Conservation (phyloP, 2,113 vertebrate genomes). For the Bostrychus sinensis region DNA sequence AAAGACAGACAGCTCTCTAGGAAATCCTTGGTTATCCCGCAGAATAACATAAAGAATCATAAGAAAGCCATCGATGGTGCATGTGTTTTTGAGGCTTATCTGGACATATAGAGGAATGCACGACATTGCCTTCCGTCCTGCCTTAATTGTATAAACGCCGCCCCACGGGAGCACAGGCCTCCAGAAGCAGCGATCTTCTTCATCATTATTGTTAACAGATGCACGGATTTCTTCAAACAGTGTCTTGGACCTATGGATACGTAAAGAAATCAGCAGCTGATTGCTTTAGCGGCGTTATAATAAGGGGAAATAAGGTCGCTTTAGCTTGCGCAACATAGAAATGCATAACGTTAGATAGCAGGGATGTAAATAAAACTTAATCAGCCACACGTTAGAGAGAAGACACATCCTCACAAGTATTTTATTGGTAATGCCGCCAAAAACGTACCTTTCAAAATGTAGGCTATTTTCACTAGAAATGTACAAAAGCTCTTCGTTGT, state of each 20-base stretch:
- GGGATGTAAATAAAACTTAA: neutral
- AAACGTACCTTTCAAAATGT: slow-evolving; percentile 69
- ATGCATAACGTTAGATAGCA: neutral
- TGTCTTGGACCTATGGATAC: slow-evolving; percentile 83
- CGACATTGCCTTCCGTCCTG: slow-evolving; percentile 87
- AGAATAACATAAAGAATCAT: slow-evolving; percentile 91
- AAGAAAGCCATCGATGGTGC: slow-evolving; percentile 91
- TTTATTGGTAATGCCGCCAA: neutral
- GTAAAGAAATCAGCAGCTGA: neutral
- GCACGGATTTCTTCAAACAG: slow-evolving; percentile 91
- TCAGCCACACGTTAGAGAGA: neutral
- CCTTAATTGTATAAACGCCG: slow-evolving; percentile 87
- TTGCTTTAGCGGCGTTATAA: neutral
- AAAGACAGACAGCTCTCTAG: slow-evolving; percentile 84
- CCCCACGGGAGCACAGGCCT: slow-evolving; percentile 91
- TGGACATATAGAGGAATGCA: slow-evolving; percentile 88
- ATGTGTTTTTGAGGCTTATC: slow-evolving; percentile 89
- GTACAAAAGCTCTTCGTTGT: slow-evolving; percentile 66
- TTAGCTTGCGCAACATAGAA: neutral
- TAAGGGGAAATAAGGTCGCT: neutral
- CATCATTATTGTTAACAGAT: slow-evolving; percentile 87
- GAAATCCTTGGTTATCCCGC: slow-evolving; percentile 85
- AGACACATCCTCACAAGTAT: neutral
- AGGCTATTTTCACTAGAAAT: slow-evolving; percentile 45
- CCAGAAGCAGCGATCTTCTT: slow-evolving; percentile 88